A percentile compares a stretch with the other conserved stretches of the same genome.
Evolutionary conservation across 2,888 invertebrate genomes (phyloP).

Genomic region (Aleiodes testaceus): DNA sequence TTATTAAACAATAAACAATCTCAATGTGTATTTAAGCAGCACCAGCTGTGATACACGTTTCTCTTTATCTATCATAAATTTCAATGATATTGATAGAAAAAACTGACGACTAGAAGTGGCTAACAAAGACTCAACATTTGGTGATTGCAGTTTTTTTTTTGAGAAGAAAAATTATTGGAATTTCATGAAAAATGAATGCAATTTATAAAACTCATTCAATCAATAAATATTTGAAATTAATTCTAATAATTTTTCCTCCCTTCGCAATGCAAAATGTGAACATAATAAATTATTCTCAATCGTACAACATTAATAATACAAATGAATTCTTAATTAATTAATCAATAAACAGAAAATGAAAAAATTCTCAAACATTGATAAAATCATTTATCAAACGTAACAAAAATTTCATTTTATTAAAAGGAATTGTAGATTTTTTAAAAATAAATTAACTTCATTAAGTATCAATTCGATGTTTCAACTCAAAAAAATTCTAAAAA

Average conservation of each 20-base stretch:
- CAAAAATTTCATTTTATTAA: conserved; percentile 12
- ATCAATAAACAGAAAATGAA: conserved; percentile 47
- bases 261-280: conserved; percentile 31
- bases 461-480: neutral
- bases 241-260: neutral
- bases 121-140: conserved; percentile 23
- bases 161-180: conserved; percentile 3
- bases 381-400: conserved; percentile 41
- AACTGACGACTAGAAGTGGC: conserved; percentile 40
- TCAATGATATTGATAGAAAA: conserved; percentile 21
- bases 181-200: neutral
- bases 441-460: conserved; percentile 8
- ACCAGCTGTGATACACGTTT: conserved; percentile 37
- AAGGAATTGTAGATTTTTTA: neutral
- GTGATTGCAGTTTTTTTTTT: conserved; percentile 12
- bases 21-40: conserved; percentile 28
- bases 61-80: conserved; percentile 7
- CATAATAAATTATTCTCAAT: conserved; percentile 48
- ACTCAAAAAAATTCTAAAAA: conserved; percentile 2
- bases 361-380: conserved; percentile 47
- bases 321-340: conserved; percentile 30
- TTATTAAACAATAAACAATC: conserved; percentile 19
- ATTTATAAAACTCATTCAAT: neutral
- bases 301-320: conserved; percentile 50
- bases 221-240: no score